phyloP scores from a whole-genome alignment of 2,888 invertebrate genomes.

The Ferrisia virgata region DNA sequence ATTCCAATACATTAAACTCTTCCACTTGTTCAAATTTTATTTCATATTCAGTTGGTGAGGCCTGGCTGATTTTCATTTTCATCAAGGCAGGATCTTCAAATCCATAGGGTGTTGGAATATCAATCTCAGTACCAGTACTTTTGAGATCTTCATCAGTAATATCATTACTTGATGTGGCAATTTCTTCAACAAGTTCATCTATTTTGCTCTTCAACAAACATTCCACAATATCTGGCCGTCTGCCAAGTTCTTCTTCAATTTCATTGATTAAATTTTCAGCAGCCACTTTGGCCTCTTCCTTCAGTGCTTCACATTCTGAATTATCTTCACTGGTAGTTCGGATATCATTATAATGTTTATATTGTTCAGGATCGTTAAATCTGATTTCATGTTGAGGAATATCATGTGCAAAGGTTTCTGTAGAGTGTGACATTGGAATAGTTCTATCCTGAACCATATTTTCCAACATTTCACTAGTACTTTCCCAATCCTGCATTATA shows the following conservation, averaged over 20 bases:
- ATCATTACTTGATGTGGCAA: constrained; percentile 59
- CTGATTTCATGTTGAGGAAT: background rate
- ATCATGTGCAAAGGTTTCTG: background rate
- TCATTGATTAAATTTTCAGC: constrained; percentile 58
- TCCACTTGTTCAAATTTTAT: constrained; percentile 36
- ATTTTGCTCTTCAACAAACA: constrained; percentile 33
- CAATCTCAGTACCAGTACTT: constrained; percentile 67
- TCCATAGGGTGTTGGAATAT: constrained; percentile 50
- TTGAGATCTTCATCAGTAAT: constrained; percentile 66
- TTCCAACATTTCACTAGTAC: background rate
- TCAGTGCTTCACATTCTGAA: constrained; percentile 45
- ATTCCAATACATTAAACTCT: constrained; percentile 31
- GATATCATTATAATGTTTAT: background rate
- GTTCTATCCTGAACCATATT: background rate
- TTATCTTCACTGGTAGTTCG: background rate
- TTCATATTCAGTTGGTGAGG: constrained; percentile 38
- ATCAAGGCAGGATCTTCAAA: background rate
- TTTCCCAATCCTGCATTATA: constrained; percentile 2
- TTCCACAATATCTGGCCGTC: constrained; percentile 51
- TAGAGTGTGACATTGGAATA: background rate
- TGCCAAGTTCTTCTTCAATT: constrained; percentile 59
- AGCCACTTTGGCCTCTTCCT: constrained; percentile 57
- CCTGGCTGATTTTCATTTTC: constrained; percentile 39
- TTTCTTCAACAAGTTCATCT: constrained; percentile 47
- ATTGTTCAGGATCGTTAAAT: background rate